Conservation (phyloP, 2,113 vertebrate genomes). For the Cairina moschata region DNA sequence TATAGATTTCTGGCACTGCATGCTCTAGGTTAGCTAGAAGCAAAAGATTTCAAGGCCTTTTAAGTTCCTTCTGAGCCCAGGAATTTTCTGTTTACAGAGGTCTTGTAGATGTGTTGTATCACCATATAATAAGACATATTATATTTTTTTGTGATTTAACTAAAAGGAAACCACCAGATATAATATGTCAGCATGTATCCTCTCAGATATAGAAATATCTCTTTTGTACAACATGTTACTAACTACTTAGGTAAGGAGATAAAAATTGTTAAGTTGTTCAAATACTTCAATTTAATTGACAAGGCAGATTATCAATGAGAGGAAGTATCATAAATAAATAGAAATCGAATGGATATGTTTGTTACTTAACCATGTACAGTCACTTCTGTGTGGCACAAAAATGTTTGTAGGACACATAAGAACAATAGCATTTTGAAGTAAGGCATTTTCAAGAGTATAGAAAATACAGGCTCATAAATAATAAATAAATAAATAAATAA, state of each 20-base stretch:
- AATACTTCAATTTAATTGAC: neutral
- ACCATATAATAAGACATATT: neutral
- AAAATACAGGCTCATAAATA: neutral
- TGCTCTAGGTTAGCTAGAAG: neutral
- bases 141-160: neutral
- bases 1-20: neutral
- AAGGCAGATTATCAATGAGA: neutral
- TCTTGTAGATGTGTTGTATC: neutral
- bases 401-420: neutral
- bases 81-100: neutral
- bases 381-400: neutral
- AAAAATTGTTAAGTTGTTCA: neutral
- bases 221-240: neutral
- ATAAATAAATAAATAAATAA: neutral
- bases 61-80: neutral
- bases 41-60: neutral
- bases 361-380: neutral
- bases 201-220: neutral
- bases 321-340: neutral
- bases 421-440: neutral
- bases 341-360: neutral
- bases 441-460: constrained; percentile 7
- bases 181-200: neutral
- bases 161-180: neutral
- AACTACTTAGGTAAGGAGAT: neutral